A percentile compares a stretch with the other conserved stretches of the same genome.
These are phyloP conservation scores for Dinomys branickii DNA, from an alignment of 2,113 vertebrate genomes.

Conservation along the genomic window DNA sequence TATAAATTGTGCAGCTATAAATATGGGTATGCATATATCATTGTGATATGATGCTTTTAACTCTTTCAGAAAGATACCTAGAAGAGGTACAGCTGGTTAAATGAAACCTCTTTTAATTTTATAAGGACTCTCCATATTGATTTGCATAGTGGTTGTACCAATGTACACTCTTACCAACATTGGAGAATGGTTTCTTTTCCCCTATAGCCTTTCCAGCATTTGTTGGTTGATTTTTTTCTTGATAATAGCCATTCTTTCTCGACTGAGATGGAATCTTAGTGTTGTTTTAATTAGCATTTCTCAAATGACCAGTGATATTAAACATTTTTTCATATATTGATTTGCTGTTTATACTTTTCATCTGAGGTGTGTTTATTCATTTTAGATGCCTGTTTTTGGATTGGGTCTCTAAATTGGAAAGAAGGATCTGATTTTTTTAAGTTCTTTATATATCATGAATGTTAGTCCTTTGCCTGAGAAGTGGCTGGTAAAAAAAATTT, in stretches of 20 bases:
- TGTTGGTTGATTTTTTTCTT: neutral
- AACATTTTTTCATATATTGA: neutral
- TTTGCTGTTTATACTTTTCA: neutral
- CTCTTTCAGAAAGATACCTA: neutral
- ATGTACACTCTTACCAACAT: neutral
- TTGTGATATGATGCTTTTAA: neutral
- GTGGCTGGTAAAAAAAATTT: neutral
- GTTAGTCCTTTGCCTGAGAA: neutral
- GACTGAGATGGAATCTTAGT: neutral
- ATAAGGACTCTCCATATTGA: neutral
- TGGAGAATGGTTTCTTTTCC: neutral
- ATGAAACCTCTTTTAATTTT: neutral
- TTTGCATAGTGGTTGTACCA: neutral
- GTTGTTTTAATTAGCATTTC: neutral
- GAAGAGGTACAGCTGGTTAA: too few relatives aligned
- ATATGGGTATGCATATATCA: neutral
- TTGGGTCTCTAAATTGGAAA: neutral
- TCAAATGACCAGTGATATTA: neutral
- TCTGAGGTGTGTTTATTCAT: neutral
- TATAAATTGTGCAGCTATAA: neutral
- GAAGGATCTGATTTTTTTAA: neutral
- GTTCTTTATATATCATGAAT: neutral
- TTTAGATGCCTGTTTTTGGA: neutral
- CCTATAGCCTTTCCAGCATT: neutral
- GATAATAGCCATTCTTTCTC: neutral